Base-by-base conservation (phyloP, 1,140 invertebrate genomes). In the Plodia interpunctella region DNA sequence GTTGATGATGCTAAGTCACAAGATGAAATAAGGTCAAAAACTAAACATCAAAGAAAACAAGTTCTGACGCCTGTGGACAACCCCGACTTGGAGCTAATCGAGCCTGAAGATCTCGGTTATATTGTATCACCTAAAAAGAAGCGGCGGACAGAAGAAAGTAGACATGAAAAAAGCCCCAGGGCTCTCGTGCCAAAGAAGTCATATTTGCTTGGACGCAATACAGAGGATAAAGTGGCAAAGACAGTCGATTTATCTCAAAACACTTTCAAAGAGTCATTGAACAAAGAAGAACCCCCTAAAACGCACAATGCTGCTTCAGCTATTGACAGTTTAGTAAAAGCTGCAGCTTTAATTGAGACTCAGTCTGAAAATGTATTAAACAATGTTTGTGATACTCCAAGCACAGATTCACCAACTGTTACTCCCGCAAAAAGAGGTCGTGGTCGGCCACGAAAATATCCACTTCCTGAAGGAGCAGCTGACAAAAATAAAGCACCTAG, bases 31-130 rank as follows among this genome's bases (percentile, higher is more conserved):
- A 88, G 80, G 74, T 61, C 54, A 15, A 90, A 90, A 72, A 80
- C 68, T 13, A 89, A 85, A 74, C 90, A 90, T 76, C 90, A 90
- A 65, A 77, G 90, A 65, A 90, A 90, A 69, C 88, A 90, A 76
- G 84, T 90, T 17, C 70, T 90, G 19, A 90, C 86, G 20, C 86
- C 88, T 6, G 90, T 90, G 5, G 83, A 88, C 54, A 72, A 66
- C 32, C 87, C 88, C 3, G 88, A 90, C 57, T 62, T 90, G 50
- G 87, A 90, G 74, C 68, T 90, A 13, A 90, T 90, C 57, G 80
- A 87, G 66, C 84, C 88, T 8, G 60, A 65, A 55, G 84, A 88
- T 61, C 70, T 88, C 38, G 81, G 76, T 13, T 73, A 87, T 56
- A 76, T 80, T 57, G 62, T 68, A 25, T 83, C 80, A 17, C 78